These are phyloP conservation scores for Cryptocheilus praepositus DNA, from an alignment of 2,888 invertebrate genomes.

Conservation along the genomic window DNA sequence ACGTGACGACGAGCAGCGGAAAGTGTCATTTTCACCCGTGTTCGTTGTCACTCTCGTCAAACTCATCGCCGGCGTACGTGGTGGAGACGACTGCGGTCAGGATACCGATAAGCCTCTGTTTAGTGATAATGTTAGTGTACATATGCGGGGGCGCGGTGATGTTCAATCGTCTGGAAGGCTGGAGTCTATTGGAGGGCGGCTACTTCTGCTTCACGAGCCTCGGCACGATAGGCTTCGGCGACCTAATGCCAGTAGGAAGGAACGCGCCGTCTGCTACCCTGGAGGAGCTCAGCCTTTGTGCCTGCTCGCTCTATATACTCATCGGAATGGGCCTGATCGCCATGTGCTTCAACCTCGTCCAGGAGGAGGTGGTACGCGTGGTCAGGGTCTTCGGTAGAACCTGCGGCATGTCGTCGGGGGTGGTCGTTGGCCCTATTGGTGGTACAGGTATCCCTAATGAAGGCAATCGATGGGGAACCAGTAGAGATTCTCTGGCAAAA, in stretches of 20 bases:
- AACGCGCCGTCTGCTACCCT: constrained; percentile 74
- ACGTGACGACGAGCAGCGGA: constrained; percentile 55
- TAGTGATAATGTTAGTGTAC: constrained; percentile 90
- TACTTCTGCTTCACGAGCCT: constrained; percentile 88
- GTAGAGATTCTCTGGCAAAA: constrained; percentile 21
- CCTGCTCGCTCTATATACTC: constrained; percentile 88
- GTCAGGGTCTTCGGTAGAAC: constrained; percentile 76
- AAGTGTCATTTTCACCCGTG: constrained; percentile 68
- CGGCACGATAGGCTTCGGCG: constrained; percentile 90
- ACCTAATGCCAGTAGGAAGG: constrained; percentile 81
- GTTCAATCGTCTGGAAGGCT: constrained; percentile 93
- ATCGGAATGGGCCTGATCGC: constrained; percentile 91
- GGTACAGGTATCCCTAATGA: constrained; percentile 66
- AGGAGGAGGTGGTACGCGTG: constrained; percentile 83
- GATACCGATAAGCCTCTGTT: constrained; percentile 91
- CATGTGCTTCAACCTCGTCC: constrained; percentile 91
- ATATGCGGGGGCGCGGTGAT: constrained; percentile 92
- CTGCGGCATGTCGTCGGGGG: constrained; percentile 69
- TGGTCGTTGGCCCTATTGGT: constrained; percentile 68
- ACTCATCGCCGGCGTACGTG: constrained; percentile 69
- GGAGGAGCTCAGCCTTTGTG: constrained; percentile 83
- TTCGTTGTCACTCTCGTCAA: constrained; percentile 61
- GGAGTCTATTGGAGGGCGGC: constrained; percentile 92
- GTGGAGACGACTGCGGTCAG: constrained; percentile 77
- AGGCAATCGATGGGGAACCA: constrained; percentile 58